These are phyloP conservation scores for Montipora cactus DNA, from an alignment of 64 coral and sea anemone genomes.

Conservation along the genomic window DNA sequence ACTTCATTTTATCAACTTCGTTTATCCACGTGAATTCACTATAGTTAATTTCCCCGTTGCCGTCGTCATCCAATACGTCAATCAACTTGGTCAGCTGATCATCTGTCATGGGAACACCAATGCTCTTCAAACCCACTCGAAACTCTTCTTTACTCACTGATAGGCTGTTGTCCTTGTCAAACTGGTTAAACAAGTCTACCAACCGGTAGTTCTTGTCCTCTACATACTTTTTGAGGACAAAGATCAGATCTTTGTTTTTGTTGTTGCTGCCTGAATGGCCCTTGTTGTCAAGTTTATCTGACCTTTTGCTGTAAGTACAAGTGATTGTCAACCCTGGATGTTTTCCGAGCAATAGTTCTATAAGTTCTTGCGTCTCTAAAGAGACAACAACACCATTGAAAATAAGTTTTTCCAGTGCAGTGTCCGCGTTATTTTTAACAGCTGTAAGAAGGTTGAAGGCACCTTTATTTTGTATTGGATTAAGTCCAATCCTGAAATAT, in stretches of 20 bases:
- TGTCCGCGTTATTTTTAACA: constrained; percentile 76
- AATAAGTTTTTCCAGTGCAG: constrained; percentile 69
- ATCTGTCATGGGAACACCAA: constrained; percentile 84
- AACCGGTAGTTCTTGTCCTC: constrained; percentile 82
- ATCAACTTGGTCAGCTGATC: constrained; percentile 77
- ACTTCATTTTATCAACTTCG: constrained; percentile 46
- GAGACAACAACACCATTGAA: constrained; percentile 86
- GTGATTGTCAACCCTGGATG: constrained; percentile 67
- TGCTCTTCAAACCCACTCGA: constrained; percentile 69
- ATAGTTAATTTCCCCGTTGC: constrained; percentile 89
- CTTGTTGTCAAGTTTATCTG: constrained; percentile 42
- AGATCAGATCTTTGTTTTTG: constrained; percentile 73
- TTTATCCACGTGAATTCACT: constrained; percentile 92
- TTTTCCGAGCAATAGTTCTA: constrained; percentile 61
- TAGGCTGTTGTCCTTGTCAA: constrained; percentile 97
- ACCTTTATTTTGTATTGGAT: constrained; percentile 77
- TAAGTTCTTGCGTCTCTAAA: constrained; percentile 68
- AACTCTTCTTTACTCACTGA: constrained; percentile 91
- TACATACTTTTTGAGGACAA: constrained; percentile 77
- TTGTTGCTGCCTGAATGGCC: constrained; percentile 12
- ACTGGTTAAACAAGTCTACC: constrained; percentile 94
- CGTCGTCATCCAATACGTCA: constrained; percentile 81
- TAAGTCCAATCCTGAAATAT: constrained; percentile 72
- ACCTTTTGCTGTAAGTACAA: constrained; percentile 64
- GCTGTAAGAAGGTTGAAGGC: constrained; percentile 69